Evolutionary conservation across 2,888 invertebrate species (phyloP).

Genomic region (Leistus spinibarbis): DNA sequence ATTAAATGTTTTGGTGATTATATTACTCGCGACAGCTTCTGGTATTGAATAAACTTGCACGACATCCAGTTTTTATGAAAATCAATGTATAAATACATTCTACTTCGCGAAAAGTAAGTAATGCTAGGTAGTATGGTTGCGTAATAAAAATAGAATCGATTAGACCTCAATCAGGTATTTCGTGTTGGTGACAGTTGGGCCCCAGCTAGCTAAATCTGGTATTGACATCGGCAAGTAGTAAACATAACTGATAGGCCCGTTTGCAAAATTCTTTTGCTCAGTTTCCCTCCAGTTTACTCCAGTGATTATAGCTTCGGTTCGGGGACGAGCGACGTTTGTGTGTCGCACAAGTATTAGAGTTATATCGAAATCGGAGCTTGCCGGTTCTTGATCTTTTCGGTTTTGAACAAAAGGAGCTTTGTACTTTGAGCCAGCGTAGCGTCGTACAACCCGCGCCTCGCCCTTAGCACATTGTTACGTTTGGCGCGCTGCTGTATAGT

Average conservation of each 20-base stretch:
- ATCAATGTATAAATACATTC: no score
- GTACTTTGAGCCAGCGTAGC: not conserved
- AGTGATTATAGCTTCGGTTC: no score
- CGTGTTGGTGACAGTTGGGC: not conserved
- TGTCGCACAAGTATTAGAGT: not conserved
- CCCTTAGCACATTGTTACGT: not conserved
- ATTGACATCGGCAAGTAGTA: constrained; percentile 6
- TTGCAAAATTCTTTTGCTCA: not conserved
- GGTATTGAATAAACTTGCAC: no score
- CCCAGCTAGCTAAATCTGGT: not conserved
- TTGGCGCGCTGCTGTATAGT: not conserved
- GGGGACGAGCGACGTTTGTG: not conserved
- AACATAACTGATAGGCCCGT: constrained; percentile 8
- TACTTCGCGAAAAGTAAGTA: no score
- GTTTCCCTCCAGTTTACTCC: no score
- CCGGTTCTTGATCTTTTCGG: not conserved
- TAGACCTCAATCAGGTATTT: not conserved
- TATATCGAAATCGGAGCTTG: not conserved
- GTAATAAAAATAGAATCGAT: not conserved
- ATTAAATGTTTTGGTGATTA: no score
- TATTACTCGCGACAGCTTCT: no score
- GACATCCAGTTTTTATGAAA: no score
- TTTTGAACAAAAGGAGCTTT: not conserved
- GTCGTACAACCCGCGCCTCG: no score
- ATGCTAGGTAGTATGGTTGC: no score